Evolutionary conservation across 2,888 invertebrate genomes (phyloP), one percentile per base, ranked within the genome.

Genomic region (Laothoe populi): DNA sequence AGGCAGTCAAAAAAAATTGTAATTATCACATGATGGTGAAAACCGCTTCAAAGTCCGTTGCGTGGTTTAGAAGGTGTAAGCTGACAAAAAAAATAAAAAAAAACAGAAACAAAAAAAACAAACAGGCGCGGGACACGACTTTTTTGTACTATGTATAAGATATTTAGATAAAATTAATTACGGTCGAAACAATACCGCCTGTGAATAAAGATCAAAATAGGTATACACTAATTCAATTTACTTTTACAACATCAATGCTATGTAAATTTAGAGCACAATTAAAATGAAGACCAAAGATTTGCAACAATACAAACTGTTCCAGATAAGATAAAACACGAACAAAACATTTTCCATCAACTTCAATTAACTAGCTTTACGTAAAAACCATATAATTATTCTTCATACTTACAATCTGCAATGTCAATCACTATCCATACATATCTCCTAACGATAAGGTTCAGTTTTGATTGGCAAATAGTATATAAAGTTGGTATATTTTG

Each of bases 261-360:
- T 46, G 21, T 31, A 13, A 21, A n/a, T 48, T 38, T 4, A 35
- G 45, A 21, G n/a, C n/a, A 38, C 42, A 44, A 44, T 23, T 21
- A 60, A 23, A 60, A 60, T 38, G 21, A 44, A 59, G 44, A 45
- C 21, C 45, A 19, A n/a, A n/a, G 68, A 70, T 70, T 64, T 66
- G 35, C 26, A 63, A 64, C 68, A 70, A 70, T 61, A 67, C 65
- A 64, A 63, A 66, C 48, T 69, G 65, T 62, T 67, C 66, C 63
- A 46, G 63, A 70, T 62, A 70, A 63, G 66, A 61, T 44, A 63
- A 66, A 70, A 67, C 60, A 63, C 64, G 67, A 65, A 69, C 66
- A 71, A 66, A 70, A 69, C 68, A 69, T 71, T 71, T 74, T 72
- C 71, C 69, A 57, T 69, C 70, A 67, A 67, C 64, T 69, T 72